phyloP scores from a whole-genome alignment of 2,797 vertebrate genomes.

The Microchirus variegatus region DNA sequence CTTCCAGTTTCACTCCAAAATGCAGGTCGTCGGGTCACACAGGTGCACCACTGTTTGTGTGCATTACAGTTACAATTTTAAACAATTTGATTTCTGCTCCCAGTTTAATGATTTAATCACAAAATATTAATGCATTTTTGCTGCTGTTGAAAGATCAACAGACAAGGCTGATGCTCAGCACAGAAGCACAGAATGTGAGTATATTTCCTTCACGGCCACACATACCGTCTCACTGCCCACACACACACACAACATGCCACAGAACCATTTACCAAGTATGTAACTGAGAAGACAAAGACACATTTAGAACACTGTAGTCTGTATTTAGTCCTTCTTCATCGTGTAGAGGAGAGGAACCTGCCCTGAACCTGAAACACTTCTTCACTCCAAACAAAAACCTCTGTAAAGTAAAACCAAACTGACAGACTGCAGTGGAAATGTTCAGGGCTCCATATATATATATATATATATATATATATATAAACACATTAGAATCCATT shows the following conservation, averaged over 20 bases:
- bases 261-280: conserved; percentile 6
- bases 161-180: background rate
- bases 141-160: too few relatives aligned
- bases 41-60: too few relatives aligned
- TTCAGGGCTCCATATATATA: background rate
- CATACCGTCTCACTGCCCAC: conserved; percentile 23
- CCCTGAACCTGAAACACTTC: conserved; percentile 34
- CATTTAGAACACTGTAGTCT: background rate
- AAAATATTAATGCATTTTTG: too few relatives aligned
- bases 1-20: too few relatives aligned
- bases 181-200: conserved; percentile 2
- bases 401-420: conserved; percentile 24
- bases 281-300: conserved; percentile 1
- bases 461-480: too few relatives aligned
- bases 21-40: too few relatives aligned
- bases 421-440: background rate
- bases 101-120: too few relatives aligned
- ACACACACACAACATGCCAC: conserved; percentile 24
- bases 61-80: too few relatives aligned
- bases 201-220: conserved; percentile 30
- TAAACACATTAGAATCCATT: too few relatives aligned
- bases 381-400: conserved; percentile 30
- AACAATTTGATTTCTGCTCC: too few relatives aligned
- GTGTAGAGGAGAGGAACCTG: conserved; percentile 1
- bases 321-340: background rate